phyloP scores from a whole-genome alignment of 2,888 invertebrate species.

The Steinernema carpocapsae region DNA sequence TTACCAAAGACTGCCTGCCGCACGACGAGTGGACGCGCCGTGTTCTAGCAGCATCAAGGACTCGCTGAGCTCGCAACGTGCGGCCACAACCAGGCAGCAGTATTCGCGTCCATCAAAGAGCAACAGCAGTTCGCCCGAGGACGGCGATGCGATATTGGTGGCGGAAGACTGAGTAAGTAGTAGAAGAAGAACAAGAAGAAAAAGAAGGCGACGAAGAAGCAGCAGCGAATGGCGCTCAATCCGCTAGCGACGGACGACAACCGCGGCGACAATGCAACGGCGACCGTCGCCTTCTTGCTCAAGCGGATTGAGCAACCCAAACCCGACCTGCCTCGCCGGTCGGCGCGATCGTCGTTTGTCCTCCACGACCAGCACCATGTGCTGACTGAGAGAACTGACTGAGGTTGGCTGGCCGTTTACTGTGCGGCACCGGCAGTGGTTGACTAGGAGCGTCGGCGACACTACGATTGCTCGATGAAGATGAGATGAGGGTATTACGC shows the following conservation, averaged over 20 bases:
- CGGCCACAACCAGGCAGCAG: conserved; percentile 31
- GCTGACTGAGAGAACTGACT: not conserved
- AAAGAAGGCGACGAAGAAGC: not conserved
- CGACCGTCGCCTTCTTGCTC: conserved; percentile 16
- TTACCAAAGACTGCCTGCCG: conserved; percentile 28
- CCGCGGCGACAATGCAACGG: not conserved
- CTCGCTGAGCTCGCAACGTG: conserved; percentile 32
- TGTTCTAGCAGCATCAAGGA: conserved; percentile 30
- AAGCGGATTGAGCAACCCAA: conserved; percentile 6
- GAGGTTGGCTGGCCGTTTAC: conserved; percentile 33
- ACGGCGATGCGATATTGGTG: conserved; percentile 33
- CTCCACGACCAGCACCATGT: conserved; percentile 30
- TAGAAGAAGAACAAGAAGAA: conserved; percentile 27
- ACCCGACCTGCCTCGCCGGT: not conserved
- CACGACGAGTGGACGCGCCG: conserved; percentile 31
- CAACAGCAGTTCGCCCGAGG: conserved; percentile 28
- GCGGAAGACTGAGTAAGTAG: conserved; percentile 34
- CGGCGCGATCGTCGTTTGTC: conserved; percentile 25
- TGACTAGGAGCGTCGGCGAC: conserved; percentile 21
- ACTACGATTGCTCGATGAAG: conserved; percentile 21
- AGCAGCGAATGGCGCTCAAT: conserved; percentile 17
- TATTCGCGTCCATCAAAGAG: conserved; percentile 9
- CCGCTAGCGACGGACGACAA: conserved; percentile 15
- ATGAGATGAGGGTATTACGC: conserved; percentile 30
- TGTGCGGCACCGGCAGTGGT: conserved; percentile 13